Evolutionary conservation across 2,113 vertebrate genomes (phyloP).

Genomic region (Gallinago jamesoni): DNA sequence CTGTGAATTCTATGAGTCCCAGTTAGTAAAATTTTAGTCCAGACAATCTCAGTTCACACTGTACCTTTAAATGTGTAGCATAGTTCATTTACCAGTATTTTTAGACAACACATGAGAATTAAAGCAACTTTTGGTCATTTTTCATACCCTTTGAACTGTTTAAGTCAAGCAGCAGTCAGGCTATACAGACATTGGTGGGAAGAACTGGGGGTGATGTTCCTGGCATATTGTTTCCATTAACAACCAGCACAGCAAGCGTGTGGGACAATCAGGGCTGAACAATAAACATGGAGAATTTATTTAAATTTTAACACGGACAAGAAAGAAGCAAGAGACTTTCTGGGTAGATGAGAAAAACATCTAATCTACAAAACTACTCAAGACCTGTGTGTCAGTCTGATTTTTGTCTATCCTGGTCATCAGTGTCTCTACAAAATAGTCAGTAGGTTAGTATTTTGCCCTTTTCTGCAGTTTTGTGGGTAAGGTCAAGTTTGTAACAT

Average conservation of each 20-base stretch:
- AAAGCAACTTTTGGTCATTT: not conserved
- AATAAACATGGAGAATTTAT: not conserved
- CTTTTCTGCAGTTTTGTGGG: not conserved
- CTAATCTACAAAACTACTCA: not conserved
- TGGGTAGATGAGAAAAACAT: not conserved
- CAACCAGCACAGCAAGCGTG: not conserved
- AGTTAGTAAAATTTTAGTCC: not conserved
- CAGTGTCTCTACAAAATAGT: not conserved
- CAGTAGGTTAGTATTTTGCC: not conserved
- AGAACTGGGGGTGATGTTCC: not conserved
- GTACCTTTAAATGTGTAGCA: not conserved
- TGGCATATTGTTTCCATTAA: not conserved
- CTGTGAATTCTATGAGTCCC: not conserved
- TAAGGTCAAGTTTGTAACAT: not conserved
- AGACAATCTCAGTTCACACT: not conserved
- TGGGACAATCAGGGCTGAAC: not conserved
- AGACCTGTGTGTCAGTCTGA: not conserved
- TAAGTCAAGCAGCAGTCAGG: not conserved
- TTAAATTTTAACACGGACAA: not conserved
- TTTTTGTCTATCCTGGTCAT: not conserved
- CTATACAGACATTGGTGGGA: not conserved
- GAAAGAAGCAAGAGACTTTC: not conserved
- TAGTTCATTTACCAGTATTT: not conserved
- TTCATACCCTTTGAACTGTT: not conserved
- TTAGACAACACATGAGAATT: accelerated